Base-by-base conservation (phyloP, 2,797 vertebrate genomes). In the Amphiprion clarkii region DNA sequence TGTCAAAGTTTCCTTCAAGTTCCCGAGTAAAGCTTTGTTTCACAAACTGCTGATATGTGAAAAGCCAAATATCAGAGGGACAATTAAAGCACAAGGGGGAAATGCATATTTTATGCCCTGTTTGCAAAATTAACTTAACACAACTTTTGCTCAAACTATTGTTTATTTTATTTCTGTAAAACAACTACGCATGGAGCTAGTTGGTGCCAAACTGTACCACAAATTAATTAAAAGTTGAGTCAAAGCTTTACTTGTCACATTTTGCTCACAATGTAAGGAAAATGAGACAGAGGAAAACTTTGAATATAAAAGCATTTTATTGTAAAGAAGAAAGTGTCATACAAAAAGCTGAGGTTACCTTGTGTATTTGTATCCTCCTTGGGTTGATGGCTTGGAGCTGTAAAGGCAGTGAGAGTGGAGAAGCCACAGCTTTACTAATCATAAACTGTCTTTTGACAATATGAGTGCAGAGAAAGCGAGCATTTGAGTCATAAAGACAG, bases 261-360 rank as follows among this genome's bases (percentile, higher is more conserved):
- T 53, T 21, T 4, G 16, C 21, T 46, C 46, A 2, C 14, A 25
- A 27, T 48, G 5, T 10, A 48, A 40, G n/a, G 19, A 48, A 64
- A 40, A 25, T 6, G 44, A 13, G 7, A 39, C 3, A 9, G 1
- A 55, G 36, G 12, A n/a, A 16, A 29, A 10, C 49, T 14, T 12
- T 44, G 21, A 70, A 8, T 16, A 51, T 6, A 21, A 6, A 27
- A 53, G 40, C 0, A 0, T 53, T 40, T 19, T 14, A 33, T 2
- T 23, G 25, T 7, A 25, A 59, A 46, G 11, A 17, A 25, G 19
- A 11, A 33, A 13, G 16, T 16, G 14, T 8, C 44, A 46, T 6
- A 7, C 23, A 48, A 56, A 42, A 40, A 53, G 0, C 1, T 6
- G 12, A 3, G 16, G 1, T 81, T 74, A 94, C 94, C 88, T 85